Conservation (phyloP, 2,797 vertebrate genomes). For the Neosilurus mollespiculum region DNA sequence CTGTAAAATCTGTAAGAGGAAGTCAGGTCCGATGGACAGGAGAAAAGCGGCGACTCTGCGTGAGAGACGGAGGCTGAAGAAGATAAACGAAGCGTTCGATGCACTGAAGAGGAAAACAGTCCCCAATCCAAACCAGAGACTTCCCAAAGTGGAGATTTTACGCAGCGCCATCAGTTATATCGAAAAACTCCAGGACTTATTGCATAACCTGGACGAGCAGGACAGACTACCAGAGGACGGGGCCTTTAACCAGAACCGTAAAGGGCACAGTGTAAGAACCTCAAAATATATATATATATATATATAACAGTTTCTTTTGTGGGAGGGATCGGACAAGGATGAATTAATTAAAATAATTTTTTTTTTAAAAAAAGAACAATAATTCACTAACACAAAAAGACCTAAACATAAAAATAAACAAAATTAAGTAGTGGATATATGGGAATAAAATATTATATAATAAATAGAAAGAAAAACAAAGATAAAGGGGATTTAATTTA, state of each 20-base stretch:
- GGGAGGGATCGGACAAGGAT: too few species aligned
- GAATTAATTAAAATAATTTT: too few species aligned
- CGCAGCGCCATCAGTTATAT: slow-evolving; percentile 98
- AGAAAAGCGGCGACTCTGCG: slow-evolving; percentile 94
- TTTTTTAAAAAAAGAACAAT: not conserved
- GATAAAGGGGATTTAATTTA: not conserved
- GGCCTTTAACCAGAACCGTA: slow-evolving; percentile 70
- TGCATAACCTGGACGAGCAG: slow-evolving; percentile 89
- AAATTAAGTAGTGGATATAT: not conserved
- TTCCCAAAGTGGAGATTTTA: slow-evolving; percentile 98
- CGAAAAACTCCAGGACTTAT: slow-evolving; percentile 89
- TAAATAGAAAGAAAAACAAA: not conserved
- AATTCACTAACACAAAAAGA: not conserved
- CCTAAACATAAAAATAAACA: not conserved
- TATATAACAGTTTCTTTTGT: too few species aligned
- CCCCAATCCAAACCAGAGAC: slow-evolving; percentile 93
- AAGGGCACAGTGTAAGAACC: slow-evolving; percentile 69
- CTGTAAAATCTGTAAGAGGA: slow-evolving; percentile 95
- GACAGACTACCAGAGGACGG: slow-evolving; percentile 78
- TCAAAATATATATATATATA: not conserved
- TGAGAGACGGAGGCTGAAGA: slow-evolving; percentile 91
- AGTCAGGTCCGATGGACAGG: slow-evolving; percentile 89
- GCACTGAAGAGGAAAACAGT: slow-evolving; percentile 92
- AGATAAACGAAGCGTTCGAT: slow-evolving; percentile 99
- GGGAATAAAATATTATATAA: not conserved